Evolutionary conservation across 1,140 invertebrate genomes (phyloP), one percentile per base, ranked within the genome.

Genomic region (Camponotus vicinus): DNA sequence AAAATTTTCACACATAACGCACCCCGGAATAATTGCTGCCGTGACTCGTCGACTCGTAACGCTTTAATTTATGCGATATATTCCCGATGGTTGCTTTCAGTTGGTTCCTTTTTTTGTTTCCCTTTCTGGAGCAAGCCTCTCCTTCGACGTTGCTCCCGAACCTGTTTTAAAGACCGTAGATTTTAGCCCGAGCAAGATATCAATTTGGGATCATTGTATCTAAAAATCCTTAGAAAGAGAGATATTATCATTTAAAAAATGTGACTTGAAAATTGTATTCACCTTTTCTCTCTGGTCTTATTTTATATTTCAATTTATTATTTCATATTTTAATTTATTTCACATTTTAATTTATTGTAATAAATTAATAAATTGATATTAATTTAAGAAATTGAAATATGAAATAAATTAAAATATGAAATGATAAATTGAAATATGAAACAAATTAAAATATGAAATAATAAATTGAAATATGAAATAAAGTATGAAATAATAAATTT

Each of bases 31-130:
- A 83, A 83, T 83, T 83, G 79, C 79, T 75, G 69, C 73, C 79
- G 73, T 83, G 79, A 83, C 79, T 83, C 69, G 79, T 83, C 79
- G 73, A 61, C 57, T 67, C 73, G 45, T 49, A 82, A 82, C 79
- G 79, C 40, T 75, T 83, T 83, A 83, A 83, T 83, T 83, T 69
- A 73, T 73, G 55, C 69, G 69, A 40, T 49, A 21, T 45, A 61
- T 61, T 27, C 79, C 27, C 64, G 49, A 80, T 49, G 71, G 21
- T 82, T 34, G 78, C 67, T 82, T 82, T 59, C 59, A 45, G 71
- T 82, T 37, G 55, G 55, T 71, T 6, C 8, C 2, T 40, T 27
- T 34, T 34, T 27, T 32, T 75, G 34, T 45, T 18, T 3, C 9
- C 34, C 40, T 57, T 7, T n/a, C 40, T 6, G 3, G 34, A 9